phyloP scores from a whole-genome alignment of 2,797 vertebrate species.

The Tragelaphus eurycerus region DNA sequence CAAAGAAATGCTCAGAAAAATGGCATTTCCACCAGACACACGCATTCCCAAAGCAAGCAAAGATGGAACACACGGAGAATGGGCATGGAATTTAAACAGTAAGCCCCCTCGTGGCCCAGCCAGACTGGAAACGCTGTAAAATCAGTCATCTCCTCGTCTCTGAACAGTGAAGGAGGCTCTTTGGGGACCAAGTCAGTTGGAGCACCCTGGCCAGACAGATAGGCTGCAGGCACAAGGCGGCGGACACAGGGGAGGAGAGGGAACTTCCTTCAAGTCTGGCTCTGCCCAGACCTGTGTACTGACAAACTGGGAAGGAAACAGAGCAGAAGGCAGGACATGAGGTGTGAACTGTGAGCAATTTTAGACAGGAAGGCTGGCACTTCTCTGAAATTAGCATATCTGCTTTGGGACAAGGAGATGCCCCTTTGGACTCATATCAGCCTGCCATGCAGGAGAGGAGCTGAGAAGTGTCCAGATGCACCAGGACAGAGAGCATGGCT shows the following conservation, averaged over 20 bases:
- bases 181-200: background rate
- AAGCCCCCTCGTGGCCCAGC: background rate
- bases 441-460: background rate
- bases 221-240: slow-evolving; percentile 8
- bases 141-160: background rate
- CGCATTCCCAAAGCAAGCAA: background rate
- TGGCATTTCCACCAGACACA: background rate
- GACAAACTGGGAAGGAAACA: slow-evolving; percentile 49
- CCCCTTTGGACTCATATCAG: slow-evolving; percentile 38
- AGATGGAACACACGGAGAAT: background rate
- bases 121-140: background rate
- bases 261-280: slow-evolving; percentile 31
- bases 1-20: slow-evolving; percentile 34
- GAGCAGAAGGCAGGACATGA: slow-evolving; percentile 58
- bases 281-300: slow-evolving; percentile 15
- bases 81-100: background rate
- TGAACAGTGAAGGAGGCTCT: background rate
- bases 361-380: slow-evolving; percentile 61
- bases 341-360: slow-evolving; percentile 54
- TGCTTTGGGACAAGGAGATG: slow-evolving; percentile 6
- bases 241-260: background rate
- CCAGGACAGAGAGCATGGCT: background rate
- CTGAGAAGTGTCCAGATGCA: background rate
- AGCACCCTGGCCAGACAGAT: background rate
- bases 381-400: slow-evolving; percentile 51